Evolutionary conservation across 2,113 vertebrate species (phyloP).

Genomic region (Pseudorasbora parva): DNA sequence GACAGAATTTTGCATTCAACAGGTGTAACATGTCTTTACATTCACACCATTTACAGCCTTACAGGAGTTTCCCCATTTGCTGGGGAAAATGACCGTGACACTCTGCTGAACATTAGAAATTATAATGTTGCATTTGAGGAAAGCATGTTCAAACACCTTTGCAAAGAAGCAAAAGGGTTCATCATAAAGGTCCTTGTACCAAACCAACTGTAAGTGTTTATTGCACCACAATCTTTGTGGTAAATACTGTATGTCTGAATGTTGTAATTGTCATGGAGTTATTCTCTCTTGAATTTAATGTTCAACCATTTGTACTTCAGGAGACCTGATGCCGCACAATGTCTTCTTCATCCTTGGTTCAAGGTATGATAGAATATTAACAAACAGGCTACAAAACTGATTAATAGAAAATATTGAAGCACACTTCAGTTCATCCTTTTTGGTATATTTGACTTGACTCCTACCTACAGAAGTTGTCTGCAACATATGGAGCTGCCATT

Average conservation of each 20-base stretch:
- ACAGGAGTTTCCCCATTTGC: conserved; percentile 93
- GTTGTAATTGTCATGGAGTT: not conserved
- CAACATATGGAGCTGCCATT: not conserved
- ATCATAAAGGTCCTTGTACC: conserved; percentile 93
- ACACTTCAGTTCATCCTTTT: not conserved
- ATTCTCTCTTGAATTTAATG: not conserved
- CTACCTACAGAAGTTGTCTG: not conserved
- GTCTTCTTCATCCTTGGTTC: conserved; percentile 94
- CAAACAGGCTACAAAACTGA: not conserved
- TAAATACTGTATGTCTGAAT: not conserved
- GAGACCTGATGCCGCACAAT: conserved; percentile 87
- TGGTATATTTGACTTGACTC: not conserved
- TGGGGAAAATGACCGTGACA: conserved; percentile 90
- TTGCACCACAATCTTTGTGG: not conserved
- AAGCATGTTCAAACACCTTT: conserved; percentile 88
- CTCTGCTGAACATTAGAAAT: conserved; percentile 89
- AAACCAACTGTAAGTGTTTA: conserved; percentile 85
- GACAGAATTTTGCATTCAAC: not conserved
- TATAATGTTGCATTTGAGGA: conserved; percentile 96
- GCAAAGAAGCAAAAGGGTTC: conserved; percentile 90
- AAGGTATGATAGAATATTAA: conserved; percentile 76
- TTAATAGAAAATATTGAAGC: not conserved
- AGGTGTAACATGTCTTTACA: conserved; percentile 7
- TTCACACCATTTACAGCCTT: conserved; percentile 73
- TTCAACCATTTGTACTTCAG: conserved; percentile 66